Base-by-base conservation (phyloP, 2,113 vertebrate species). In the Petromus typicus region DNA sequence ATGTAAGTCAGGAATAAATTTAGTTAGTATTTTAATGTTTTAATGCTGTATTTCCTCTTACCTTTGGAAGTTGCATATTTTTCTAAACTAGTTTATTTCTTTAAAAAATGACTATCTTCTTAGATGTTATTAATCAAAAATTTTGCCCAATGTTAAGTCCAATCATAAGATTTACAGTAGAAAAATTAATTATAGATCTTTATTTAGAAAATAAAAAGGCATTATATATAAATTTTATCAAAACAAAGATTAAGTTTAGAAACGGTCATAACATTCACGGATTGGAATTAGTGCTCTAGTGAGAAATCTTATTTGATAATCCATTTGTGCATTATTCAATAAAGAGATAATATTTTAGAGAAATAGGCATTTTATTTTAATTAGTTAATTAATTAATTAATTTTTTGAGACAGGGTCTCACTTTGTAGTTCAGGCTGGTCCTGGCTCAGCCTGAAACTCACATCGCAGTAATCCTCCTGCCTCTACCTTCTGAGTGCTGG, bases 321-420 rank as follows among this genome's bases (percentile, higher is more conserved):
- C 20, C 93, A 83, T 89, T 87, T 78, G 96, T 76, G 57, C 69
- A 71, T 86, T 63, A 84, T n/a, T 96, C 80, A 71, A 59, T 93
- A 93, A 91, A 96, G 82, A 97, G 96, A 97, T 95, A 96, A 80
- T 94, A 71, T 22, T 80, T 69, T 59, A n/a, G 20, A 96, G 89
- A 95, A 97, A 90, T 86, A 66, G 45, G 1, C 93, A 64, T 94
- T 97, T 97, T 54, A 69, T 96, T 95, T 95, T 93, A n/a, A n/a
- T n/a, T n/a, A n/a, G n/a, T n/a, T n/a, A n/a, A n/a, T n/a, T n/a
- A n/a, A n/a, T n/a, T n/a, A n/a, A n/a, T n/a, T n/a, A n/a, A n/a
- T n/a, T n/a, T n/a, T n/a, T n/a, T n/a, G n/a, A n/a, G n/a, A n/a
- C n/a, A n/a, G n/a, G n/a, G n/a, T n/a, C n/a, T n/a, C n/a, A n/a